Base-by-base conservation (phyloP, 2,113 vertebrate species). In the Plecotus auritus region DNA sequence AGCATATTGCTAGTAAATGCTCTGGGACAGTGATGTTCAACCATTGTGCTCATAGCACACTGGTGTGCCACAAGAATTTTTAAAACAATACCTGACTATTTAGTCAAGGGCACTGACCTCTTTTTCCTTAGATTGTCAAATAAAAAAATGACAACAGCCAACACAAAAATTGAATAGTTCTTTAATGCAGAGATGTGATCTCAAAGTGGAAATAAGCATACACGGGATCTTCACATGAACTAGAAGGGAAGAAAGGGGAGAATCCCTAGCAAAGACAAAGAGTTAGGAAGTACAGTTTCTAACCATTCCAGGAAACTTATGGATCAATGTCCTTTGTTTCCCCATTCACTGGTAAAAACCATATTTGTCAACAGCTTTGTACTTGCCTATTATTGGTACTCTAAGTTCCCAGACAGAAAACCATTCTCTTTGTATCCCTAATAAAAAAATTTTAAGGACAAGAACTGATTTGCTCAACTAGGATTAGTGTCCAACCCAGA, bases 151-250 rank as follows among this genome's bases (percentile, higher is more conserved):
- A 77, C 9, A 77, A 51, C 45, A n/a, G 30, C 30, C 47, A 77
- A n/a, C 18, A 77, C 74, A 49, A 76, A 45, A 49, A 73, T 26
- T 37, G 16, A 87, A 30, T 90, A n/a, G n/a, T 4, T 88, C 42
- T 96, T 94, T 85, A 82, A 73, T 67, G 26, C 2, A 93, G 73
- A 90, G n/a, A 85, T 67, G 32, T 81, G 22, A 47, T 96, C 30
- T 83, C 86, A 35, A 42, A 83, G 35, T 73, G 30, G 59, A 92
- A 61, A 66, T 9, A 56, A 77, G 22, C 13, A n/a, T 70, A 67
- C 16, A 9, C 51, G 76, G 26, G 78, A 87, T 42, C 42, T 5
- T 93, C 76, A 81, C 13, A 10, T 14, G 80, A 66, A 76, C 35
- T 80, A 74, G 42, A 91, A 20, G 30, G 47, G 30, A 64, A 80